These are phyloP conservation scores for Leptinotarsa texana DNA, from an alignment of 1,140 invertebrate species.

Conservation along the genomic window DNA sequence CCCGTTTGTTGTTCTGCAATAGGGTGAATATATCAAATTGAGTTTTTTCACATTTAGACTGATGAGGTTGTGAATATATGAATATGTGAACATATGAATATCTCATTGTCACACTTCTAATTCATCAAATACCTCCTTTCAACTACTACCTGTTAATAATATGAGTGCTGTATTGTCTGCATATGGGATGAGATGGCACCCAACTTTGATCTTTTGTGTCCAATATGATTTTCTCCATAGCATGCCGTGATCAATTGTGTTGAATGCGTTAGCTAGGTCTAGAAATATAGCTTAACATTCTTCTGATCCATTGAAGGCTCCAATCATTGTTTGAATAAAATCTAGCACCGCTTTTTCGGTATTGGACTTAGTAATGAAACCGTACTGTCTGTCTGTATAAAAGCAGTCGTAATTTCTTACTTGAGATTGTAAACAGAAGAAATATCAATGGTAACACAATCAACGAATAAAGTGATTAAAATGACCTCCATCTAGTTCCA, in stretches of 20 bases:
- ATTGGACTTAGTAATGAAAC: neutral
- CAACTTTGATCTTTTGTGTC: neutral
- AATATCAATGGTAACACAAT: no score
- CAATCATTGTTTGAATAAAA: neutral
- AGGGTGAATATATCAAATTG: neutral
- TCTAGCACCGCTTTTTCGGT: neutral
- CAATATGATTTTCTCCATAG: neutral
- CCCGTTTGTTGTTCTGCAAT: neutral
- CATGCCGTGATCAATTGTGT: neutral
- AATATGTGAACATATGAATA: neutral
- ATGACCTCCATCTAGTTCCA: no score
- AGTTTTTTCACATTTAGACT: neutral
- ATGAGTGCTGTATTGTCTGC: neutral
- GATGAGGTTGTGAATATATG: neutral
- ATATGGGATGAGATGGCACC: neutral
- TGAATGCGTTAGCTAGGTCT: neutral
- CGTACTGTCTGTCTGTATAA: neutral
- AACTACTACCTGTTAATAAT: neutral
- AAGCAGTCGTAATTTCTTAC: no score
- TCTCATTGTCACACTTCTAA: neutral
- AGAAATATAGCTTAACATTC: neutral
- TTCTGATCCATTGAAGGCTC: neutral
- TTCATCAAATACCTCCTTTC: neutral
- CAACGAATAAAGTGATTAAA: no score
- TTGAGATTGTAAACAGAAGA: no score